Base-by-base conservation (phyloP, 2,113 vertebrate genomes). In the Orthonyx spaldingii region DNA sequence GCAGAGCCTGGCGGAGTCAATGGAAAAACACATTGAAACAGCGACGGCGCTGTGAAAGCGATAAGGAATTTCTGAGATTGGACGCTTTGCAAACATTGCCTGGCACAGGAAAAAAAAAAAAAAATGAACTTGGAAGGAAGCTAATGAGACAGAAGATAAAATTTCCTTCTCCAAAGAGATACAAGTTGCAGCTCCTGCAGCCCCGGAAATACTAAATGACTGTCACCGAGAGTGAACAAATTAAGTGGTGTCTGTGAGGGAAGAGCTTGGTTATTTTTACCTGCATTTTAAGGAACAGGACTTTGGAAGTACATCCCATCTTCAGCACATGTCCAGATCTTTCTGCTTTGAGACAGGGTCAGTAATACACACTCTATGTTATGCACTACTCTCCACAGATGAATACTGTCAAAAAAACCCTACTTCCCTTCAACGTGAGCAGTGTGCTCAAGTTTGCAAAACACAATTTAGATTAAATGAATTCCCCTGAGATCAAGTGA, bases 401-500 rank as follows among this genome's bases (percentile, higher is more conserved):
- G n/a, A 80, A 79, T 53, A 19, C 41, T 84, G 81, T 76, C 57
- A 75, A 82, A 92, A 87, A 69, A 85, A 49, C 1, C 0, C 63
- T 35, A 11, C 60, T 71, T 71, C 47, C 84, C 79, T 95, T 89
- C 92, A 86, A 9, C 69, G 50, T 75, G 35, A 95, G 79, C 71
- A 52, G 75, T 2, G 23, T 90, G 61, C 41, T 66, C 53, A 24
- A 87, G 79, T 93, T 93, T 94, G 85, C 80, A 93, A 92, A 94
- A 92, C 7, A n/a, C 56, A 65, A 60, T 82, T 95, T 42, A 72
- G 84, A 92, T 95, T 86, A 84, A 96, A 90, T 46, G 49, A 89
- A 89, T 70, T 42, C 79, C 90, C 77, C 74, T 60, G 94, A 92
- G 95, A 92, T 49, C 37, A 72, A 91, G 72, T 32, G 59, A 82